These are phyloP conservation scores for Lamellibrachia columna DNA, from an alignment of 2,888 invertebrate species.

Conservation along the genomic window DNA sequence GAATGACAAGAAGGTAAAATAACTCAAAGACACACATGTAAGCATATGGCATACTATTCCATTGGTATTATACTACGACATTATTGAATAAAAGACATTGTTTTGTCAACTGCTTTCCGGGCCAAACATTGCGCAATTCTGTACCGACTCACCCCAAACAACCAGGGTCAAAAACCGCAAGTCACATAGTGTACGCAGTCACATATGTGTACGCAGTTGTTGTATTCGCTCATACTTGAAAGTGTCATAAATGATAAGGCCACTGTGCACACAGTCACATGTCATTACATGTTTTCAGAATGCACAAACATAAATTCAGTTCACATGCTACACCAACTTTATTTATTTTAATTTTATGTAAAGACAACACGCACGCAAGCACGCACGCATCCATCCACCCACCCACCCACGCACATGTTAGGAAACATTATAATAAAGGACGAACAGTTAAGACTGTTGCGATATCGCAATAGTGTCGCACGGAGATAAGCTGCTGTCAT, in stretches of 20 bases:
- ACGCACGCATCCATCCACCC: too few relatives aligned
- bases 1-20: too few relatives aligned
- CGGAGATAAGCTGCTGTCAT: too few relatives aligned
- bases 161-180: not conserved
- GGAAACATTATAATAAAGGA: not conserved
- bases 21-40: too few relatives aligned
- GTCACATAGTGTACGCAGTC: not conserved
- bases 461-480: too few relatives aligned
- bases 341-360: not conserved
- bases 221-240: not conserved
- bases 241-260: not conserved
- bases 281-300: not conserved
- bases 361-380: too few relatives aligned
- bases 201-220: not conserved
- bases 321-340: not conserved
- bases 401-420: not conserved
- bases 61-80: too few relatives aligned
- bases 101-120: not conserved
- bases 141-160: not conserved
- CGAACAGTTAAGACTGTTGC: not conserved
- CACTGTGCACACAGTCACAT: not conserved
- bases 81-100: not conserved
- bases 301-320: not conserved
- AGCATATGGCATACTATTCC: too few relatives aligned
- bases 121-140: not conserved